These are phyloP conservation scores for Ephydatia muelleri DNA, from an alignment of 37 sponge, comb jelly and placozoan species.

Conservation along the genomic window DNA sequence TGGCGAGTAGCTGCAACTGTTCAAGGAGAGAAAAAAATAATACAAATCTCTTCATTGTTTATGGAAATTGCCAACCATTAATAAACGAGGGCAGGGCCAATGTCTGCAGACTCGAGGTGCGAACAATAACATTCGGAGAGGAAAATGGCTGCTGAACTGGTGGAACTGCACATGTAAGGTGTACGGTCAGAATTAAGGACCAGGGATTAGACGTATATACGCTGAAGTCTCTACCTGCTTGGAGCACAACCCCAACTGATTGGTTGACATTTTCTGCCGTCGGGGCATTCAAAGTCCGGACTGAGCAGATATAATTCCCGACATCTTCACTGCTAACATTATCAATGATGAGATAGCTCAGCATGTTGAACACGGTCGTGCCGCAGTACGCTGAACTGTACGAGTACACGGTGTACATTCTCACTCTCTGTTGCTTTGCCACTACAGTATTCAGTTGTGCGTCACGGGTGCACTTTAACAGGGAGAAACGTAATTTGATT, in stretches of 20 bases:
- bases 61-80: not conserved
- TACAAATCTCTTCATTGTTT: no score
- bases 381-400: not conserved
- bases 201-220: not conserved
- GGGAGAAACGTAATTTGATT: not conserved
- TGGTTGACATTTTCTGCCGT: not conserved
- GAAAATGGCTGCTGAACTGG: not conserved
- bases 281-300: not conserved
- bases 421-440: not conserved
- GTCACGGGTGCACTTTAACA: not conserved
- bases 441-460: not conserved
- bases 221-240: not conserved
- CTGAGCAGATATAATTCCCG: constrained; percentile 5
- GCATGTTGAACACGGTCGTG: not conserved
- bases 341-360: not conserved
- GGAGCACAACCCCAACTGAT: not conserved
- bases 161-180: not conserved
- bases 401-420: not conserved
- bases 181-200: not conserved
- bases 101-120: not conserved
- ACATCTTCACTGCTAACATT: not conserved
- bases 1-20: not conserved
- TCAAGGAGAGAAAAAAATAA: not conserved
- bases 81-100: not conserved
- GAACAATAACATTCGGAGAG: not conserved